Evolutionary conservation across 2,797 vertebrate genomes (phyloP).

Genomic region (Eutrigla gurnardus): DNA sequence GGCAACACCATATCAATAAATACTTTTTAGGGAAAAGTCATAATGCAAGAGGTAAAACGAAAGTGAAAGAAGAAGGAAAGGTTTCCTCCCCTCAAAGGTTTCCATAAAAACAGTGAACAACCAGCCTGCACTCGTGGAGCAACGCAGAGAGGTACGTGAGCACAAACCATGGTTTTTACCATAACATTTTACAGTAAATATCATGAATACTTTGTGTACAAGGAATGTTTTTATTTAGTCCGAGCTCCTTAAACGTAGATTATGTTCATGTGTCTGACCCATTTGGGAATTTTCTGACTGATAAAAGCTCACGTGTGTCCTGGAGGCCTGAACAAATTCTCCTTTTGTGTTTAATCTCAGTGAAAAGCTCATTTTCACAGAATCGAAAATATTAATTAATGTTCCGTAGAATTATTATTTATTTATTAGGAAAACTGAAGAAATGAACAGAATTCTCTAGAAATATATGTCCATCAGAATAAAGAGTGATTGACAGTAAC

Average conservation of each 20-base stretch:
- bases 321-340: not conserved
- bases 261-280: no score
- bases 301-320: no score
- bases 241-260: no score
- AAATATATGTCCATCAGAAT: no score
- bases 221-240: no score
- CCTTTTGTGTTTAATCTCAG: not conserved
- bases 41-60: not conserved
- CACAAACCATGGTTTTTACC: not conserved
- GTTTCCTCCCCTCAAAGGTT: not conserved
- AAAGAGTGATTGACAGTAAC: no score
- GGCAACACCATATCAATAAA: not conserved
- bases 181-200: no score
- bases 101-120: not conserved
- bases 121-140: not conserved
- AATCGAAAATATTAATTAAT: no score
- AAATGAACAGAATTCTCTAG: no score
- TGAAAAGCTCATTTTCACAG: not conserved
- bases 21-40: not conserved
- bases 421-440: no score
- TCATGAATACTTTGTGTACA: not conserved
- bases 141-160: not conserved
- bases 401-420: no score
- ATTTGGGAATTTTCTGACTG: no score
- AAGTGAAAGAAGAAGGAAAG: not conserved